phyloP scores from a whole-genome alignment of 2,113 vertebrate genomes.

The Eidolon helvum region DNA sequence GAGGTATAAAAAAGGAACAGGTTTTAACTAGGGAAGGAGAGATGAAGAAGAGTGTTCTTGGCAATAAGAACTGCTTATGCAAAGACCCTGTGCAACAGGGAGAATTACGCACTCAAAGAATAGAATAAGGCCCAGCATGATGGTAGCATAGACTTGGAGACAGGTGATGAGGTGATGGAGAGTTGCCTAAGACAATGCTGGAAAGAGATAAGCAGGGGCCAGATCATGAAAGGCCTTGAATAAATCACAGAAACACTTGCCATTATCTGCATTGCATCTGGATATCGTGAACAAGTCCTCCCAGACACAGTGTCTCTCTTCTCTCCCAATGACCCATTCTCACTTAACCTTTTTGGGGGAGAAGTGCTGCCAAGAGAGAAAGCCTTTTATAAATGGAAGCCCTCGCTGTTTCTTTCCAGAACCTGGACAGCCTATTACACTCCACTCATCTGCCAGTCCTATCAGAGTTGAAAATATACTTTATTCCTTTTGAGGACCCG shows the following conservation, averaged over 20 bases:
- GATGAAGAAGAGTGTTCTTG: background rate
- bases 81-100: background rate
- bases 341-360: background rate
- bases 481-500: background rate
- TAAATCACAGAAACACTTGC: background rate
- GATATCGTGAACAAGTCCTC: background rate
- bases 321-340: rapidly evolving
- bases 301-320: too few relatives aligned
- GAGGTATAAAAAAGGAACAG: background rate
- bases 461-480: background rate
- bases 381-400: background rate
- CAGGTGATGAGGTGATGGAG: background rate
- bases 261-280: background rate
- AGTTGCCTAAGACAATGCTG: background rate
- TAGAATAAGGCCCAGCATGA: background rate
- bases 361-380: background rate
- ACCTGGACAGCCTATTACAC: background rate
- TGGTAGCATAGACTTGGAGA: background rate
- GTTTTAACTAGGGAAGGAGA: background rate
- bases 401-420: background rate
- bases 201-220: background rate
- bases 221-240: background rate
- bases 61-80: background rate
- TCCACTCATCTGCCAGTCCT: too few relatives aligned
- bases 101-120: background rate